These are phyloP conservation scores for Aquatica leii DNA, from an alignment of 2,888 invertebrate species.

Conservation along the genomic window DNA sequence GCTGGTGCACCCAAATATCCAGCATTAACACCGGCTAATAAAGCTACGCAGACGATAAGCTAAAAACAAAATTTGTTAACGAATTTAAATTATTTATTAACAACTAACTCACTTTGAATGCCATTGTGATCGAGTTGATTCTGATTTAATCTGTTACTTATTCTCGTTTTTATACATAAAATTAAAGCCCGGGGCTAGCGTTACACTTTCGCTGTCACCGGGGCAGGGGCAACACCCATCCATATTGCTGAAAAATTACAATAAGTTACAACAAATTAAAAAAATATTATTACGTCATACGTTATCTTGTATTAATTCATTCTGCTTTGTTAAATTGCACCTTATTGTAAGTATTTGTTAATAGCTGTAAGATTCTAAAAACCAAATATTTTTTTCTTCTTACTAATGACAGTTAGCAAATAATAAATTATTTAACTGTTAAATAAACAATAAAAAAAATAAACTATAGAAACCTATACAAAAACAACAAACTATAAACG, in stretches of 20 bases:
- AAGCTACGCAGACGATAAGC: constrained; percentile 66
- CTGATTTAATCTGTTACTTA: constrained; percentile 25
- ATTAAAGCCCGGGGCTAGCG: constrained; percentile 27
- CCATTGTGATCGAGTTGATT: constrained; percentile 37
- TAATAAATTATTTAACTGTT: too few relatives aligned
- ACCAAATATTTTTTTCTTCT: too few relatives aligned
- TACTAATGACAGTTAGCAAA: too few relatives aligned
- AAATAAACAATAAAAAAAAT: too few relatives aligned
- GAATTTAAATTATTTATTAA: constrained; percentile 15
- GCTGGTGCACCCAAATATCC: constrained; percentile 62
- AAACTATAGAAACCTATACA: too few relatives aligned
- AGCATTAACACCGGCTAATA: constrained; percentile 66
- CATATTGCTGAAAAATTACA: constrained; percentile 12
- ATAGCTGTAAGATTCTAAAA: too few relatives aligned
- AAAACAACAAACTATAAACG: too few relatives aligned
- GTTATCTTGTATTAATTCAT: neutral
- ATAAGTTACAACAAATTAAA: constrained; percentile 12
- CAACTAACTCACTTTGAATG: constrained; percentile 41
- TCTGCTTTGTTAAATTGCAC: neutral
- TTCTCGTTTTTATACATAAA: constrained; percentile 36
- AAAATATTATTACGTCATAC: neutral
- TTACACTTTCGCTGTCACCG: constrained; percentile 40
- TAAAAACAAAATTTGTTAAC: constrained; percentile 46
- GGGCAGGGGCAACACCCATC: constrained; percentile 33
- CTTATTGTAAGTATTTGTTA: too few relatives aligned